Conservation (phyloP, 2,113 vertebrate genomes). For the Tachysurus fulvidraco region DNA sequence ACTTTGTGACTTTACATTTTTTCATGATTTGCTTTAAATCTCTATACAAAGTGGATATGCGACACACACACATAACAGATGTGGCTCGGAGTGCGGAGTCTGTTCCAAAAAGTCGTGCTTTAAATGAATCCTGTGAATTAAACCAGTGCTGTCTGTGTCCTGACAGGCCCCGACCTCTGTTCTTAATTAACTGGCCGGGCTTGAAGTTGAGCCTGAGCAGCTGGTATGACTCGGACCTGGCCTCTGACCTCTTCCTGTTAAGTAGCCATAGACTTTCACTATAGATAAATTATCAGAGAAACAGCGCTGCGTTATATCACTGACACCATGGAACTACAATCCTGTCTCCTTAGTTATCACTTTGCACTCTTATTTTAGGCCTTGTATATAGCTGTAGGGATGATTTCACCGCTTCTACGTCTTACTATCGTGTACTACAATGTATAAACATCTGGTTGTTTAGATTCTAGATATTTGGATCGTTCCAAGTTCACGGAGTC, state of each 20-base stretch:
- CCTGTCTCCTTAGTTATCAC: constrained; percentile 24
- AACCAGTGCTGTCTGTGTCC: constrained; percentile 68
- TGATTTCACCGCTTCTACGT: constrained; percentile 6
- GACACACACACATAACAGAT: neutral
- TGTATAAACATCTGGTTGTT: constrained; percentile 24
- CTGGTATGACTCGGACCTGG: constrained; percentile 77
- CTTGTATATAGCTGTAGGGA: neutral
- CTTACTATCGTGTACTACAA: neutral
- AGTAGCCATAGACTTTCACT: constrained; percentile 80
- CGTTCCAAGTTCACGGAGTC: neutral
- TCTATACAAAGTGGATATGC: neutral
- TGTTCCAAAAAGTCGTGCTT: neutral
- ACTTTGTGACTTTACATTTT: neutral
- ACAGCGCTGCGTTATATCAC: constrained; percentile 58
- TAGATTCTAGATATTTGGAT: constrained; percentile 26
- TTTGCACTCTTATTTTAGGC: constrained; percentile 21
- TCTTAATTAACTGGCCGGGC: constrained; percentile 85
- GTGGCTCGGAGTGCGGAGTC: neutral
- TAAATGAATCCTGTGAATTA: constrained; percentile 65
- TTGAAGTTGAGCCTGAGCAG: constrained; percentile 76
- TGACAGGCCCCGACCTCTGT: constrained; percentile 76
- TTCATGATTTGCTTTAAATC: neutral
- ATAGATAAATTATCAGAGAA: constrained; percentile 83
- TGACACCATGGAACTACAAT: constrained; percentile 26
- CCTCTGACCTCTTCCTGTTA: constrained; percentile 86